These are phyloP conservation scores for Mionectes olivaceus DNA, from an alignment of 2,797 vertebrate species.

Conservation along the genomic window DNA sequence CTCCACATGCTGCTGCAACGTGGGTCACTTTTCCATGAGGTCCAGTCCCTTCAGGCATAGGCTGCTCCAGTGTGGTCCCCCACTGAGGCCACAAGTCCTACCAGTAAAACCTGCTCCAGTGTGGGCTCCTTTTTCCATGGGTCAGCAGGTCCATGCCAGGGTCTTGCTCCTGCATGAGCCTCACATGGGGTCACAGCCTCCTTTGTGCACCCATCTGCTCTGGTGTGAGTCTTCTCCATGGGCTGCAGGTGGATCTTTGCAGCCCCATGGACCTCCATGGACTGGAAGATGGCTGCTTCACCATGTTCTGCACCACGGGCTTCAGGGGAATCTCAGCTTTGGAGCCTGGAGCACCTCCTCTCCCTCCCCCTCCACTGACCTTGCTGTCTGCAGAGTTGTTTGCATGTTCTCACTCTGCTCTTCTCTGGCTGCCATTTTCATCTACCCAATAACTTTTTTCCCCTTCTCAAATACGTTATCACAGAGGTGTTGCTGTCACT, in stretches of 20 bases:
- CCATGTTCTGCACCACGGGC: background rate
- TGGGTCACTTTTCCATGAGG: background rate
- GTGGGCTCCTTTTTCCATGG: background rate
- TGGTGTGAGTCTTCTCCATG: background rate
- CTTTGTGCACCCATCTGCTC: background rate
- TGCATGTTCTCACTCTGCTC: background rate
- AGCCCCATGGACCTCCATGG: background rate
- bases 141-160: background rate
- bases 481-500: background rate
- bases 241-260: background rate
- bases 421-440: background rate
- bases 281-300: background rate
- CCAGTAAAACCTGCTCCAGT: background rate
- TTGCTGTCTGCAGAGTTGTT: no score
- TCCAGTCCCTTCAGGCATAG: background rate
- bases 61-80: background rate
- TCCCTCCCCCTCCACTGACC: background rate
- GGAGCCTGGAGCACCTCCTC: background rate
- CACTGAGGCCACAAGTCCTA: background rate
- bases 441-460: background rate
- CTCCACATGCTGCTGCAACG: background rate
- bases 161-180: background rate
- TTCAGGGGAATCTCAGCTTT: background rate
- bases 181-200: background rate
- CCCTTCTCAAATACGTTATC: background rate